Evolutionary conservation across 2,888 invertebrate genomes (phyloP).

Genomic region (Trypoxylon attenuatum): DNA sequence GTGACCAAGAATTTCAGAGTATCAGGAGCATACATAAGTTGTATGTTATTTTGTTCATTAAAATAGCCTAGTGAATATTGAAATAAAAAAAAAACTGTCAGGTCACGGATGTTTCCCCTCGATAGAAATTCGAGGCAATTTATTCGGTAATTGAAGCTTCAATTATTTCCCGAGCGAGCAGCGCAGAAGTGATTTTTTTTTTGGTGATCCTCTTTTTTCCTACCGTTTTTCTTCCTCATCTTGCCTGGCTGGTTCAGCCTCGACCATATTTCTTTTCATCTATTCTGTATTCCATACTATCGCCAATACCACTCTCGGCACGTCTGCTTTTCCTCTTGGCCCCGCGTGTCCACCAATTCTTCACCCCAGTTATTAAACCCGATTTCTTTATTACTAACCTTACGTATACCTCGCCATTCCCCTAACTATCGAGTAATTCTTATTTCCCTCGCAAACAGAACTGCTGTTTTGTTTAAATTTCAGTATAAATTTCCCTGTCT

Average conservation of each 20-base stretch:
- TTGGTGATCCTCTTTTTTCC: slow-evolving; percentile 23
- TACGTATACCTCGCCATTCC: slow-evolving; percentile 16
- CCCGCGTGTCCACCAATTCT: slow-evolving; percentile 23
- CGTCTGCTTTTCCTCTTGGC: slow-evolving; percentile 12
- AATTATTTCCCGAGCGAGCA: slow-evolving; percentile 51
- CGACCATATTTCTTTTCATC: slow-evolving; percentile 19
- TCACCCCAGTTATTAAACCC: slow-evolving; percentile 28
- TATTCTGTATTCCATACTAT: slow-evolving; percentile 20
- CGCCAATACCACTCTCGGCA: slow-evolving; percentile 1
- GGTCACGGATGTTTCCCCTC: slow-evolving; percentile 7
- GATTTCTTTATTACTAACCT: slow-evolving; percentile 6
- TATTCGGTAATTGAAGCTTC: slow-evolving; percentile 60
- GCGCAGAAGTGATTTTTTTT: slow-evolving; percentile 37
- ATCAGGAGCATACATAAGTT: too few relatives aligned
- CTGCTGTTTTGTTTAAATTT: too few relatives aligned
- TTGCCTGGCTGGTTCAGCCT: slow-evolving; percentile 9
- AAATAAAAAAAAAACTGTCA: slow-evolving; percentile 14
- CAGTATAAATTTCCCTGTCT: too few relatives aligned
- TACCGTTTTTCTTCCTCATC: neutral
- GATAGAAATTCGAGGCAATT: slow-evolving; percentile 59
- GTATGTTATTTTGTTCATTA: slow-evolving; percentile 42
- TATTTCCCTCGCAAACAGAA: too few relatives aligned
- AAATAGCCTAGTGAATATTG: slow-evolving; percentile 47
- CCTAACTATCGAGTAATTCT: slow-evolving; percentile 10
- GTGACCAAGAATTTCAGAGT: too few relatives aligned